phyloP scores from a whole-genome alignment of 2,888 invertebrate species.

The Aporophyla lueneburgensis region DNA sequence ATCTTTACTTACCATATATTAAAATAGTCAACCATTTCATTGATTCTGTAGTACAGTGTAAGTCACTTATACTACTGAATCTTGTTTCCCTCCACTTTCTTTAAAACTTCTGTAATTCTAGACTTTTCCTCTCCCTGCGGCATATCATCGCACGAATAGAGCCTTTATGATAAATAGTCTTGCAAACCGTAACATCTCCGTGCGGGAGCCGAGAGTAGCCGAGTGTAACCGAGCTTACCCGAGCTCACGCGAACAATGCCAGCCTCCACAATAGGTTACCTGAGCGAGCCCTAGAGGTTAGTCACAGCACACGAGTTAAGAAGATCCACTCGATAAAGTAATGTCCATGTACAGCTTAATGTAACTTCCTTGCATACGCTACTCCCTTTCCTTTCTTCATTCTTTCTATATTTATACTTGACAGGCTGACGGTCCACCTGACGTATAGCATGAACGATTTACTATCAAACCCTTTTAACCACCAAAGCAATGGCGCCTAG shows the following conservation, averaged over 20 bases:
- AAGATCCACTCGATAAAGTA: constrained; percentile 7
- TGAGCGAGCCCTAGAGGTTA: constrained; percentile 29
- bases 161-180: constrained; percentile 25
- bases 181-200: constrained; percentile 28
- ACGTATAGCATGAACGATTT: not conserved
- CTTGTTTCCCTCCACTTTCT: not conserved
- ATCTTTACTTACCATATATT: too few relatives aligned
- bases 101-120: not conserved
- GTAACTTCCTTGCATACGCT: not conserved
- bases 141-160: not conserved
- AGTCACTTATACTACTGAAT: not conserved
- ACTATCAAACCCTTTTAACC: not conserved
- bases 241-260: constrained; percentile 30
- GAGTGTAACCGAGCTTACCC: constrained; percentile 8
- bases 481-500: not conserved
- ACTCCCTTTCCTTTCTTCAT: too few relatives aligned
- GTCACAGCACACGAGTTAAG: not conserved
- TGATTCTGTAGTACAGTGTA: not conserved
- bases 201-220: constrained; percentile 3
- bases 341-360: too few relatives aligned
- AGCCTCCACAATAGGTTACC: constrained; percentile 50
- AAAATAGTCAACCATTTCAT: not conserved
- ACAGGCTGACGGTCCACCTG: not conserved
- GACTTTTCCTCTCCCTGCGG: not conserved
- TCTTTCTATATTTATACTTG: not conserved